These are phyloP conservation scores for Panopea generosa DNA, from an alignment of 2,888 invertebrate genomes.

Conservation along the genomic window DNA sequence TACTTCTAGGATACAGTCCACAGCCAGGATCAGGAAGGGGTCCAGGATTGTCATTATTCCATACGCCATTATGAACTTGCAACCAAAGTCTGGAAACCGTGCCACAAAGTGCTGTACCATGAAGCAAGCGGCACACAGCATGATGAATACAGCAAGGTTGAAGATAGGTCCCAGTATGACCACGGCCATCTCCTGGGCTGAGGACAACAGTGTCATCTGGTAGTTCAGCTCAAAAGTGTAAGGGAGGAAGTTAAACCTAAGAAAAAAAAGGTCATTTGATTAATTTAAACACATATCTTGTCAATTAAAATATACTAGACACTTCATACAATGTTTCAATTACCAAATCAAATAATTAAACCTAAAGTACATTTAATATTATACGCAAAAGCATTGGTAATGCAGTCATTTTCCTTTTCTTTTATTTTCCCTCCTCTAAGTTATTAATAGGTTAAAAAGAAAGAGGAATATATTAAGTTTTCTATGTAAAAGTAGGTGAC, in stretches of 20 bases:
- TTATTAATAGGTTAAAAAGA: too few species aligned
- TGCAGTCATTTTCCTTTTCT: too few species aligned
- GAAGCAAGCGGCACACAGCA: constrained; percentile 76
- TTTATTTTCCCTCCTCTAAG: too few species aligned
- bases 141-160: constrained; percentile 75
- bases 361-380: too few species aligned
- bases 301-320: too few species aligned
- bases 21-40: constrained; percentile 77
- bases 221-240: constrained; percentile 84
- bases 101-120: constrained; percentile 75
- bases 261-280: constrained; percentile 16
- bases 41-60: constrained; percentile 82
- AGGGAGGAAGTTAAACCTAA: constrained; percentile 82
- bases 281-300: too few species aligned
- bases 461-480: too few species aligned
- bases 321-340: too few species aligned
- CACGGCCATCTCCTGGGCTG: constrained; percentile 80
- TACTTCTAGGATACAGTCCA: constrained; percentile 79
- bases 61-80: constrained; percentile 80
- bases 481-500: too few species aligned
- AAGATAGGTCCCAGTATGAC: constrained; percentile 80
- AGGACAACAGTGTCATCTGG: constrained; percentile 79
- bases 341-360: too few species aligned
- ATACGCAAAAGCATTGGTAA: too few species aligned
- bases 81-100: constrained; percentile 80